phyloP scores from a whole-genome alignment of 1,140 invertebrate species.

The Rhyzopertha dominica region DNA sequence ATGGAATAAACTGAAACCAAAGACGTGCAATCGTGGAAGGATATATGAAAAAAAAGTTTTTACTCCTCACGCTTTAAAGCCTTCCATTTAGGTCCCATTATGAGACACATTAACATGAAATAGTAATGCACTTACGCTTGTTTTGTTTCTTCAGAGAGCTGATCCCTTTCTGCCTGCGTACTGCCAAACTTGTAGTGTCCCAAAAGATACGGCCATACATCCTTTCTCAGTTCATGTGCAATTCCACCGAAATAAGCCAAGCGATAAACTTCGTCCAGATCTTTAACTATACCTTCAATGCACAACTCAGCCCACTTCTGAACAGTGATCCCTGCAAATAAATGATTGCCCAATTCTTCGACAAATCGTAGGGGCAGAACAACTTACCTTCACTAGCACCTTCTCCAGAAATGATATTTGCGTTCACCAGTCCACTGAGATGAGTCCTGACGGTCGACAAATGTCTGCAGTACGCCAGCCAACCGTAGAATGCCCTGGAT shows the following conservation, averaged over 20 bases:
- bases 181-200: conserved; percentile 81
- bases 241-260: conserved; percentile 85
- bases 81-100: too few species aligned
- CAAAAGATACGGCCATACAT: conserved; percentile 88
- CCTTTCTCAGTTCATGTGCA: conserved; percentile 68
- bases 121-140: conserved; percentile 52
- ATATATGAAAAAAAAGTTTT: too few species aligned
- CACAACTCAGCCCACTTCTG: conserved; percentile 63
- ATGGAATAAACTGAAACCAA: too few species aligned
- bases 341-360: background rate
- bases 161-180: conserved; percentile 60
- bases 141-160: conserved; percentile 62
- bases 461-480: conserved; percentile 90
- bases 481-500: conserved; percentile 92
- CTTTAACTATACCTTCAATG: conserved; percentile 54
- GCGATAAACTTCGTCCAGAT: conserved; percentile 71
- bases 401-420: conserved; percentile 52
- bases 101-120: too few species aligned
- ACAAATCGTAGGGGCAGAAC: background rate
- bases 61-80: too few species aligned
- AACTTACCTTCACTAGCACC: conserved; percentile 50
- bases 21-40: too few species aligned
- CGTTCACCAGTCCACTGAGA: conserved; percentile 80
- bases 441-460: conserved; percentile 87
- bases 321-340: conserved; percentile 57